Base-by-base conservation (phyloP, 1,140 invertebrate genomes). In the Phthorimaea operculella region DNA sequence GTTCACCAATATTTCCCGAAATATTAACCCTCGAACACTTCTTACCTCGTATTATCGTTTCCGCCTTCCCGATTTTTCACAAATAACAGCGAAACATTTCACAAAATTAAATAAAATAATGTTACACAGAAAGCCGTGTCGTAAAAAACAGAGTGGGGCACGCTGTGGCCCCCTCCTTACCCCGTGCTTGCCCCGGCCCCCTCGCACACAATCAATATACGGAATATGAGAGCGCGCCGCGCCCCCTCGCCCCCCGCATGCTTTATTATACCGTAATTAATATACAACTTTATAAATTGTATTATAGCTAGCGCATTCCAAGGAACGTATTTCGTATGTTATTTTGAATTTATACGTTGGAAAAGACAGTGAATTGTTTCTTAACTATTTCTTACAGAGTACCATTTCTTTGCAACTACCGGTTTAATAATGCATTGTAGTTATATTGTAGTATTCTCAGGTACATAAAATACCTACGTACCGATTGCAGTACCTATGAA, bases 131-230 rank as follows among this genome's bases (percentile, higher is more conserved):
- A 85, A 85, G 80, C 80, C 79, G 80, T 83, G 82, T 82, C 82
- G 82, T 85, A 85, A 85, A 85, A 85, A 85, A 83, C 82, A 83
- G 82, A 85, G 82, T 83, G 80, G 80, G 82, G 80, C 80, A 83
- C 79, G 80, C 79, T 68, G 77, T 80, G 76, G 82, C 79, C 80
- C 80, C 80, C 79, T 79, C 76, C 76, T 76, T 72, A 66, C 77
- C 82, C 77, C 77, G 68, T 79, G 75, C 76, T 76, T 72, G 67
- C 77, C 82, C 76, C 77, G 70, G 77, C 77, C 78, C 79, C 77
- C 79, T 82, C 78, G 79, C 79, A 77, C 79, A 82, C 82, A 85
- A 83, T 85, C 82, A 83, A 85, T 85, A 85, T 85, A 85, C 82
- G 79, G 82, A 83, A 85, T 83, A 85, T 83, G 82, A 83, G 82